Evolutionary conservation across 2,797 vertebrate genomes (phyloP).

Genomic region (Mormyrus hasselquistii): DNA sequence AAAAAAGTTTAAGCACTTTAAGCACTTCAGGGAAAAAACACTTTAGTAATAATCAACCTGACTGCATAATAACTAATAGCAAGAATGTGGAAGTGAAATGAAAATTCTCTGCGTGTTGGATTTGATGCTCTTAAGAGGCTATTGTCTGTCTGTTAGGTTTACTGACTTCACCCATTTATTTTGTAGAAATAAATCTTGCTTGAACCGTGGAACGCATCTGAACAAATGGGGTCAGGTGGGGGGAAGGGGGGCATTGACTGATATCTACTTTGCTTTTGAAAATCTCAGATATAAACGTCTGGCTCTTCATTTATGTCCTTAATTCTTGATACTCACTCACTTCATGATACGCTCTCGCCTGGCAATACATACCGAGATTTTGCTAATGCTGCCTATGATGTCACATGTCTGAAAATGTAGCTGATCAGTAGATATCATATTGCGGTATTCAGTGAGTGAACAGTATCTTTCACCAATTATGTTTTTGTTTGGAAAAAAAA

Average conservation of each 20-base stretch:
- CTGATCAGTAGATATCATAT: not conserved
- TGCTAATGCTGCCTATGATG: not conserved
- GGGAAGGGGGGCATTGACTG: not conserved
- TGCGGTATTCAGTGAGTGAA: not conserved
- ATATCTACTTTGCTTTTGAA: not conserved
- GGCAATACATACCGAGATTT: not conserved
- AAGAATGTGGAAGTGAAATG: not conserved
- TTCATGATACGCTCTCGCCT: not conserved
- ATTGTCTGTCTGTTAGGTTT: not conserved
- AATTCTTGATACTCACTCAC: not conserved
- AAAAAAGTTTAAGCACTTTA: not conserved
- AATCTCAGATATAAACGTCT: not conserved
- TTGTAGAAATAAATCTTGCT: not conserved
- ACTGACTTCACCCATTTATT: not conserved
- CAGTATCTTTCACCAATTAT: not conserved
- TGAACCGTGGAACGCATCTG: not conserved
- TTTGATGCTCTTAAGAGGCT: not conserved
- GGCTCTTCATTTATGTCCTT: not conserved
- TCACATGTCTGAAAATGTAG: not conserved
- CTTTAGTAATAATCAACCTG: not conserved
- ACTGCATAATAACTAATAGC: not conserved
- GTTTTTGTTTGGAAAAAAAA: not conserved
- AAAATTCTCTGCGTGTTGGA: not conserved
- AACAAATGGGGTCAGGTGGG: not conserved
- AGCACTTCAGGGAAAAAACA: not conserved